Evolutionary conservation across 2,113 vertebrate species (phyloP).

Genomic region (Willisornis vidua): DNA sequence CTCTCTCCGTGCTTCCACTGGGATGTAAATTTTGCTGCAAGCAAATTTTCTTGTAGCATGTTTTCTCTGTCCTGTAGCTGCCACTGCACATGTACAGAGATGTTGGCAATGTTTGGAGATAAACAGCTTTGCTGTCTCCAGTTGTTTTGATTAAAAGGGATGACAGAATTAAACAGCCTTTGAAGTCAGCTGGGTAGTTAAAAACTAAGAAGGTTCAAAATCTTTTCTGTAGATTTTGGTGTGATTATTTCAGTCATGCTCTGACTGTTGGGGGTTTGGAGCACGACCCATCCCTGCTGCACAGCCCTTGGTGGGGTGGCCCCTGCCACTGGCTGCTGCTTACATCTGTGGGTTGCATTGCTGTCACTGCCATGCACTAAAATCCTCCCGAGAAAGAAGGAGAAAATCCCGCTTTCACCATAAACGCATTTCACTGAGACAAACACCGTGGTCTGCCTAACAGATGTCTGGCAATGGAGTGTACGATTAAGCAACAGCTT

Average conservation of each 20-base stretch:
- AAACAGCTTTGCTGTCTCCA: slow-evolving; percentile 30
- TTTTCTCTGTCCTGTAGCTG: slow-evolving; percentile 14
- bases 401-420: not conserved
- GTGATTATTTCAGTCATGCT: not conserved
- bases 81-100: slow-evolving; percentile 1
- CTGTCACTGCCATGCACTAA: not conserved
- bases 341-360: not conserved
- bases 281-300: not conserved
- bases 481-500: slow-evolving; percentile 2
- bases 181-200: slow-evolving; percentile 28
- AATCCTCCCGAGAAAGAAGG: not conserved
- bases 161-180: not conserved
- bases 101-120: not conserved
- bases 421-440: not conserved
- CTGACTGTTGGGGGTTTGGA: not conserved
- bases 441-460: not conserved
- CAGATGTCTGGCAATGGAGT: not conserved
- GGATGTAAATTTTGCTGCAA: not conserved
- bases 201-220: not conserved
- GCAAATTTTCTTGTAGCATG: not conserved
- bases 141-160: slow-evolving; percentile 32
- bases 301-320: not conserved
- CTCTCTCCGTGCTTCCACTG: not conserved
- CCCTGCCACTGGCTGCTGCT: accelerated
- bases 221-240: not conserved